Base-by-base conservation (phyloP, 1,140 invertebrate species). In the Drosophila nebulosa region DNA sequence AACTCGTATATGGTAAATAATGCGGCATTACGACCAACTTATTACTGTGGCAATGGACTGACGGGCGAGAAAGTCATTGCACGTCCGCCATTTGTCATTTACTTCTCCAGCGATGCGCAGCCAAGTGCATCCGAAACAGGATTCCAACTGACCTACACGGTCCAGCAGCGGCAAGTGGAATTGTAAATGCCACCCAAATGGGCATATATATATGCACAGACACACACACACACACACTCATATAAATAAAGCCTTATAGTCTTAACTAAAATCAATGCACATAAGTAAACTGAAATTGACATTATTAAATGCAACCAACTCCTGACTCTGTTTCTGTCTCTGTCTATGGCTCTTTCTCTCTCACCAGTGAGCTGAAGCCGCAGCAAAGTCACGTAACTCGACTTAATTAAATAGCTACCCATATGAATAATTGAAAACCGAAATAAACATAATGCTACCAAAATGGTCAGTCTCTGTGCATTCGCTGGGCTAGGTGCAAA, bases 51-150 rank as follows among this genome's bases (percentile, higher is more conserved):
- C 65, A 79, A 51, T 35, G 69, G 66, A 6, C 55, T 80, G 4
- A 30, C 46, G 3, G 84, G 78, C 10, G 66, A 36, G 46, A 62
- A 67, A 22, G 24, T 89, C 9, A 60, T 69, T 18, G 79, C 78
- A 18, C 78, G 72, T 21, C 68, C 84, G 10, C 83, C 83, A 21
- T 88, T 88, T 32, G 69, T 84, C 46, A 69, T 88, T 35, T 42
- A 78, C 18, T 89, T 88, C 30, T 72, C 83, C 65, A 89, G 84
- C 50, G 83, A 88, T 70, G 69, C 72, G 5, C 84, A 79, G 75
- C 65, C 83, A n/a, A 83, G 66, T 58, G 84, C 61, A 27, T 21
- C 39, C 24, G 84, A 89, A 59, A 83, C 84, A 22, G 83, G 83
- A 18, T 88, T 88, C 35, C 84, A 88, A 9, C 14, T 88, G 64